phyloP scores from a whole-genome alignment of 2,797 vertebrate species.

The Melanotaenia nigrans region DNA sequence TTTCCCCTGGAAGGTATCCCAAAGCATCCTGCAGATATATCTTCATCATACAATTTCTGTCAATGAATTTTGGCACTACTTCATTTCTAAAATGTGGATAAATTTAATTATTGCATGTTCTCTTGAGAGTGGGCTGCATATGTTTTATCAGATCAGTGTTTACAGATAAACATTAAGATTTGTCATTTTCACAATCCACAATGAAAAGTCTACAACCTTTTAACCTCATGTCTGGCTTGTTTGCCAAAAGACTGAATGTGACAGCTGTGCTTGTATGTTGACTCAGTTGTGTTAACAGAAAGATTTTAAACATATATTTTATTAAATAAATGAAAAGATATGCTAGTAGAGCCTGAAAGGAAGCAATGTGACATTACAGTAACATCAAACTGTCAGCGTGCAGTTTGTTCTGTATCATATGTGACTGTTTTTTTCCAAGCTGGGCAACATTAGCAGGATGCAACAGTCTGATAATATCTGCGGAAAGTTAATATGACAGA shows the following conservation, averaged over 20 bases:
- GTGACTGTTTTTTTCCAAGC: slow-evolving; percentile 6
- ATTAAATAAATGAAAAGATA: no score
- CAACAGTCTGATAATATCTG: background rate
- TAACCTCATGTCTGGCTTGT: background rate
- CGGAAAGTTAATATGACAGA: background rate
- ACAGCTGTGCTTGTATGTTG: background rate
- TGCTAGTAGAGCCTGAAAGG: no score
- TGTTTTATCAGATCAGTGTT: background rate
- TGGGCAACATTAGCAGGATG: background rate
- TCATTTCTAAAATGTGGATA: background rate
- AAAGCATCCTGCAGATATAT: no score
- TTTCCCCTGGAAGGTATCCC: no score
- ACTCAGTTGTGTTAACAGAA: background rate
- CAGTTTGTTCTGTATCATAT: background rate
- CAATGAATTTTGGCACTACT: background rate
- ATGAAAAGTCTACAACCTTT: background rate
- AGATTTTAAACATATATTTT: background rate
- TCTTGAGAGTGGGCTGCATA: background rate
- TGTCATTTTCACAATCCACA: background rate
- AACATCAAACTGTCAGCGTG: slow-evolving; percentile 5
- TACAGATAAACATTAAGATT: background rate
- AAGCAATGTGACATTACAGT: background rate
- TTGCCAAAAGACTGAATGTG: background rate
- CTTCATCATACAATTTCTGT: no score
- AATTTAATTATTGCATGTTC: background rate